Percentiles rank a stretch among this genome's conserved stretches.
phyloP scores from a whole-genome alignment of 2,797 vertebrate genomes.

The Leucoraja ocellata region DNA sequence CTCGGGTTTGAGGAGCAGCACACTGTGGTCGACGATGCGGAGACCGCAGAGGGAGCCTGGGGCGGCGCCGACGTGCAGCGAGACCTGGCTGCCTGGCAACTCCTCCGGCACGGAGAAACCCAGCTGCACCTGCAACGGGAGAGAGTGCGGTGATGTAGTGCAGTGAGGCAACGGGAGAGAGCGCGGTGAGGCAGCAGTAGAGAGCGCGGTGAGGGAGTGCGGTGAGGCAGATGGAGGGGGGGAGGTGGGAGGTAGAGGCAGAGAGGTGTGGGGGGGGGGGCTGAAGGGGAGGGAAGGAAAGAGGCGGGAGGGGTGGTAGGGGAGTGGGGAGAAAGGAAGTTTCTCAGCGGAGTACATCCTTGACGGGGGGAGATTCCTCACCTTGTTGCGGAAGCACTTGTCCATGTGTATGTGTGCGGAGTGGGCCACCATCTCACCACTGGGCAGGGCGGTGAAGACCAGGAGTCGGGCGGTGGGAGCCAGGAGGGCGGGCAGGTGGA shows the following conservation, averaged over 20 bases:
- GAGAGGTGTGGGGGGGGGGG: neutral
- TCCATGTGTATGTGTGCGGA: accelerated
- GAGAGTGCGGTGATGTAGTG: no score
- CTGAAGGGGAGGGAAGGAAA: neutral
- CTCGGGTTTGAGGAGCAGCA: neutral
- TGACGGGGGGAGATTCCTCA: conserved; percentile 36
- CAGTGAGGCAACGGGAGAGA: no score
- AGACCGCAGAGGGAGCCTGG: neutral
- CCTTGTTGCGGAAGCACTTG: conserved; percentile 43
- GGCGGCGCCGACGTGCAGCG: neutral
- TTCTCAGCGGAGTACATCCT: no score
- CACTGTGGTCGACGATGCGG: neutral
- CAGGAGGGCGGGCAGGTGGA: no score
- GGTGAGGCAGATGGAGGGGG: neutral
- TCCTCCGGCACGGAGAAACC: neutral
- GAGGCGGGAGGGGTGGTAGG: neutral
- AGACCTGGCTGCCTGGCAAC: neutral
- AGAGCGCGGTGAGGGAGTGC: no score
- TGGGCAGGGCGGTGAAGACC: conserved; percentile 40
- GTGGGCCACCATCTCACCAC: neutral
- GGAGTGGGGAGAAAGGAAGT: no score
- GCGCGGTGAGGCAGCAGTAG: no score
- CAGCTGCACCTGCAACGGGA: neutral
- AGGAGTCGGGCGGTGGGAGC: neutral
- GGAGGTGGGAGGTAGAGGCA: no score